Conservation (phyloP, 2,888 invertebrate genomes). For the Onthophagus sagittarius region DNA sequence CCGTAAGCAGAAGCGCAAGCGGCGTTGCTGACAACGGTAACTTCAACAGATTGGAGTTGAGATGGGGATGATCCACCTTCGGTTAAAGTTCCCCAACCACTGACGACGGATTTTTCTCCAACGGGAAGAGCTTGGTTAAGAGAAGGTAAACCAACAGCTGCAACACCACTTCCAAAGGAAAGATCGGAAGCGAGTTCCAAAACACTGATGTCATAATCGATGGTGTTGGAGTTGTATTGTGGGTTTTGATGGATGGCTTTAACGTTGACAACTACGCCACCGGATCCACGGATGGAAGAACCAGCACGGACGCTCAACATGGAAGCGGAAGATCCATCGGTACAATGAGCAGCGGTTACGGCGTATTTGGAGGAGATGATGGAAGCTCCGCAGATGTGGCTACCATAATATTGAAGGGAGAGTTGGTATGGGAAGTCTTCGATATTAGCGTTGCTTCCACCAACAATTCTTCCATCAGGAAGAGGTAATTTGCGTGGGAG, state of each 20-base stretch:
- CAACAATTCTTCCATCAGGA: constrained; percentile 23
- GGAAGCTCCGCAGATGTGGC: constrained; percentile 24
- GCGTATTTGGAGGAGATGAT: constrained; percentile 12
- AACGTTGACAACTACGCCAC: constrained; percentile 17
- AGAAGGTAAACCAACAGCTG: constrained; percentile 12
- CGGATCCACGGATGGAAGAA: constrained; percentile 19
- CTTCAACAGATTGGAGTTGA: constrained; percentile 26
- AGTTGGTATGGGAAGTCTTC: constrained; percentile 21
- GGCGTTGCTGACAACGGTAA: constrained; percentile 25
- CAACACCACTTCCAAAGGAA: constrained; percentile 5
- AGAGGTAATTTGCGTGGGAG: constrained; percentile 8
- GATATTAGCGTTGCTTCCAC: constrained; percentile 17
- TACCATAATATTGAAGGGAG: constrained; percentile 16
- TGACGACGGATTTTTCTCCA: constrained; percentile 11
- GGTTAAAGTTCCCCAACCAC: constrained; percentile 23
- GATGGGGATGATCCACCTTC: constrained; percentile 20
- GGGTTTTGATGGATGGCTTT: constrained; percentile 21
- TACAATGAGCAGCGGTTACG: constrained; percentile 26
- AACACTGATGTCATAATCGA: constrained; percentile 26
- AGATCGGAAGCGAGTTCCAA: constrained; percentile 15
- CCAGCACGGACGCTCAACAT: constrained; percentile 23
- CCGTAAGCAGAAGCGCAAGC: constrained; percentile 24
- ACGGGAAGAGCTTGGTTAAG: constrained; percentile 4
- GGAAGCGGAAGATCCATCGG: constrained; percentile 14
- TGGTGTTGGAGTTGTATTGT: constrained; percentile 15